Base-by-base conservation (phyloP, 2,888 invertebrate genomes). In the Iselma pallidipennis region DNA sequence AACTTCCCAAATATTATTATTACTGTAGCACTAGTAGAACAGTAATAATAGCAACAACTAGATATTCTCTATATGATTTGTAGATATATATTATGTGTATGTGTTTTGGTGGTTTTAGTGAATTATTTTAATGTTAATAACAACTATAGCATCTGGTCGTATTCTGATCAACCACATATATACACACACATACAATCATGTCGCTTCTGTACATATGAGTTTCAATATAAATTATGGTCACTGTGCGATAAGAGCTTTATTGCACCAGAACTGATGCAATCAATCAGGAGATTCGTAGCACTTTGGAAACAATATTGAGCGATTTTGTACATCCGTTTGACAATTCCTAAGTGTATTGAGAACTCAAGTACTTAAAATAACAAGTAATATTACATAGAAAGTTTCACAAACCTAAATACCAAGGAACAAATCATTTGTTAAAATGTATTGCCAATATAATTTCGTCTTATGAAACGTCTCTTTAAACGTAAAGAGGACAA, bases 71-170 rank as follows among this genome's bases (percentile, higher is more conserved):
- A 7, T 14, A 37, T 37, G 37, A 37, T 37, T 37, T 37, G 37
- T 37, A 7, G 2, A 33, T 33, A 33, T 3, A 33, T n/a, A n/a
- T n/a, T n/a, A n/a, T 33, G 33, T 33, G 33, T 33, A n/a, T 33
- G 33, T 33, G 1, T 4, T n/a, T 33, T 4, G 4, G 9, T 37
- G 37, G 14, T 14, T 37, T 6, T 37, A 16, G 37, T 63, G 57
- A 59, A 56, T 60, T 60, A 63, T 63, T 63, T 63, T 63, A 63
- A 59, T 63, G 63, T 63, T 63, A 63, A 60, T 59, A 57, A 60
- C 55, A 42, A 42, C 53, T 57, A 57, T 57, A 63, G 59, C 63
- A 57, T 60, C 57, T 21, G 52, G 48, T 55, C 53, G 7, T 52
- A 58, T 58, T 59, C 56, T 37, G 37, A 37, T 37, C 16, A 37